phyloP scores from a whole-genome alignment of 2,113 vertebrate genomes.

The Stercorarius parasiticus region DNA sequence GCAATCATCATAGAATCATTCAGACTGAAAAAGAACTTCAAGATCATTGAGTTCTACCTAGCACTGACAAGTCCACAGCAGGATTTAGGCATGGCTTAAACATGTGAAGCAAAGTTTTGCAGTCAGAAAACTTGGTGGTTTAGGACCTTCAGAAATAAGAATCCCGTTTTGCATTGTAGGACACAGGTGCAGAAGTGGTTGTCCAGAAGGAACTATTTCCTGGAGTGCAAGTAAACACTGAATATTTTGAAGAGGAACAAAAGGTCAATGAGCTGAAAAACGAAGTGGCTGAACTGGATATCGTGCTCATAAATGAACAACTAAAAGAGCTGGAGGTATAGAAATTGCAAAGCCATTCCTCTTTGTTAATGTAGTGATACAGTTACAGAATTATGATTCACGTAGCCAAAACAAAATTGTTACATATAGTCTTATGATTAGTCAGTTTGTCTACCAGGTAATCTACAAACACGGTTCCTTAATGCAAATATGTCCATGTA shows the following conservation, averaged over 20 bases:
- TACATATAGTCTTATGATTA: not conserved
- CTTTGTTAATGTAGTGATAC: not conserved
- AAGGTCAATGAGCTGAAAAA: conserved; percentile 79
- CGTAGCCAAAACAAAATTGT: conserved; percentile 13
- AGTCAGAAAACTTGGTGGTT: not conserved
- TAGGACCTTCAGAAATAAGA: not conserved
- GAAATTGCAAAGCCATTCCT: conserved; percentile 36
- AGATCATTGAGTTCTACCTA: not conserved
- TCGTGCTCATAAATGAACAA: conserved; percentile 79
- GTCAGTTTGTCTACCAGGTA: not conserved
- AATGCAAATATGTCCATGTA: not conserved
- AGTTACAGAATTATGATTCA: not conserved
- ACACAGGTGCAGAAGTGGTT: conserved; percentile 43
- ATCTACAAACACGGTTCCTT: not conserved
- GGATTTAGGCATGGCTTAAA: not conserved
- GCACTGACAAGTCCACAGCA: not conserved
- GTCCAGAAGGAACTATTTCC: conserved; percentile 55
- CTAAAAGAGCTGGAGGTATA: conserved; percentile 86
- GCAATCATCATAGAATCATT: not conserved
- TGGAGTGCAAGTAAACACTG: conserved; percentile 44
- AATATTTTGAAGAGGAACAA: conserved; percentile 73
- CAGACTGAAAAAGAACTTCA: not conserved
- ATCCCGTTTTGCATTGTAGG: conserved; percentile 62
- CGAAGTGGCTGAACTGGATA: conserved; percentile 77
- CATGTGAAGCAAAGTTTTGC: not conserved